These are phyloP conservation scores for Spilogale gracilis DNA, from an alignment of 2,113 vertebrate species.

Conservation along the genomic window DNA sequence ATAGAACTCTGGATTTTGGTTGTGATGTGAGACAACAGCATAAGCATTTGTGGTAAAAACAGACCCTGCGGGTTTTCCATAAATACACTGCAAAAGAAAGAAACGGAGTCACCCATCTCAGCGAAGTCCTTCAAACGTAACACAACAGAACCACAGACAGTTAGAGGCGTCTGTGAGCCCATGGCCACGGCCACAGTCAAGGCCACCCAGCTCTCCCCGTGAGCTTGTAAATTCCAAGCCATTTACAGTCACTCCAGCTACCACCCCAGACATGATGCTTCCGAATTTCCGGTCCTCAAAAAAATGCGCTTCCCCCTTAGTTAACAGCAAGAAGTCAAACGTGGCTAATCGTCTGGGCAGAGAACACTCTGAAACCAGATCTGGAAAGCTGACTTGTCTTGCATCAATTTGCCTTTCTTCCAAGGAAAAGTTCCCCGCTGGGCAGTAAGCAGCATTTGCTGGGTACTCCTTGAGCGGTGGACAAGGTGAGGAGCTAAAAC, in stretches of 20 bases:
- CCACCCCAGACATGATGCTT: not conserved
- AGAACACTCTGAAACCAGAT: not conserved
- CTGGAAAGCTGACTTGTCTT: not conserved
- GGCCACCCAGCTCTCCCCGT: not conserved
- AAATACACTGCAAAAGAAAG: slow-evolving; percentile 93
- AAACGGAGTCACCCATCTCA: slow-evolving; percentile 43
- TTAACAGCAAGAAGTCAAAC: not conserved
- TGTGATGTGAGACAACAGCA: slow-evolving; percentile 96
- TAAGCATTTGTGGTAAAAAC: slow-evolving; percentile 90
- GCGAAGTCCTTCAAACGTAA: not conserved
- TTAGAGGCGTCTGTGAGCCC: slow-evolving; percentile 33
- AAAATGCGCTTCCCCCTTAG: not conserved
- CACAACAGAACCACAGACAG: not conserved
- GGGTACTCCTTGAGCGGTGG: not conserved
- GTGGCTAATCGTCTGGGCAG: not conserved
- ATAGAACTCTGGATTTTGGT: slow-evolving; percentile 98
- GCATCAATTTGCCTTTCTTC: not conserved
- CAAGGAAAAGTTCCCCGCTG: not conserved
- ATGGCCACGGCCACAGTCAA: not conserved
- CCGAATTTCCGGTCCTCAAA: not conserved
- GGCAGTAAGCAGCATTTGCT: slow-evolving; percentile 2
- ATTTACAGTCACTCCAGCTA: slow-evolving; percentile 25
- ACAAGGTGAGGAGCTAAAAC: not conserved
- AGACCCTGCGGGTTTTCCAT: slow-evolving; percentile 94
- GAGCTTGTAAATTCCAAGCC: not conserved